These are phyloP conservation scores for Pangasianodon gigas DNA, from an alignment of 2,113 vertebrate species.

Conservation along the genomic window DNA sequence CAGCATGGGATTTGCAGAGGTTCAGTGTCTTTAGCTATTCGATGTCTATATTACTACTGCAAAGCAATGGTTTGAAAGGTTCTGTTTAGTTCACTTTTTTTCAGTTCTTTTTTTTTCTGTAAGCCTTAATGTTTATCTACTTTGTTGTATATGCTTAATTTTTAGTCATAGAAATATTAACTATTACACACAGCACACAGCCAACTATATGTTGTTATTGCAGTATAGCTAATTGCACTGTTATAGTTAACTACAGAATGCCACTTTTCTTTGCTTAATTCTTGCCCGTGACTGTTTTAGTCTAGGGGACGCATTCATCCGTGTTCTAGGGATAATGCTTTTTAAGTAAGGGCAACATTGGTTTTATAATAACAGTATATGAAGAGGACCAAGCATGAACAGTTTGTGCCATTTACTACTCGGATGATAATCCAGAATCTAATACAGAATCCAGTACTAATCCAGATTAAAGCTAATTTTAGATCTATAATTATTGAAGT, in stretches of 20 bases:
- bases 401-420: conserved; percentile 35
- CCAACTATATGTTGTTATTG: background rate
- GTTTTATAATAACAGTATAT: conserved; percentile 43
- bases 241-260: conserved; percentile 30
- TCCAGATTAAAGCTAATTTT: conserved; percentile 4
- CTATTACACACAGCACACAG: background rate
- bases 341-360: conserved; percentile 20
- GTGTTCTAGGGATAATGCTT: conserved; percentile 36
- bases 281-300: conserved; percentile 26
- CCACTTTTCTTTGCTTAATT: conserved; percentile 39
- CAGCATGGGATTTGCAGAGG: conserved; percentile 2
- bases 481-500: background rate
- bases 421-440: background rate
- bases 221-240: conserved; percentile 18
- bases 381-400: conserved; percentile 68
- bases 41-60: background rate
- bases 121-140: conserved; percentile 43
- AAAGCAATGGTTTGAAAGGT: background rate
- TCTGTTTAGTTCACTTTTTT: background rate
- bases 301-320: background rate
- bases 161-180: conserved; percentile 15
- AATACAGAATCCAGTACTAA: conserved; percentile 9
- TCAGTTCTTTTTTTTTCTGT: background rate
- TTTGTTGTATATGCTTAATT: conserved; percentile 30
- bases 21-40: conserved; percentile 21